These are phyloP conservation scores for Stegana nigrithorax DNA, from an alignment of 2,888 invertebrate species.

Conservation along the genomic window DNA sequence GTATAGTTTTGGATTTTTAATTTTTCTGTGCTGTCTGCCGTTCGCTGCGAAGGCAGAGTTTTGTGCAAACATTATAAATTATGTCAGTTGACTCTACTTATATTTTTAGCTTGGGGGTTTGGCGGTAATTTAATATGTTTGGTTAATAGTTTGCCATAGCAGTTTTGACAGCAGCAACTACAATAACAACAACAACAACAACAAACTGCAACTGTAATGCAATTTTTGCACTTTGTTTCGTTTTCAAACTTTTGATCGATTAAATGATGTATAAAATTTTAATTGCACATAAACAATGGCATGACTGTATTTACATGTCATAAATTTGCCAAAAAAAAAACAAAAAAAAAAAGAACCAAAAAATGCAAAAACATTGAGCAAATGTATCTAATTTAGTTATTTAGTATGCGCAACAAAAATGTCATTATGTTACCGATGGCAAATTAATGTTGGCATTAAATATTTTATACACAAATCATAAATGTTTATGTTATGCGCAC, in stretches of 20 bases:
- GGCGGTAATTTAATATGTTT: constrained; percentile 47
- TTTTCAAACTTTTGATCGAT: constrained; percentile 8
- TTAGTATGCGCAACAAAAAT: not conserved
- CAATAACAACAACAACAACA: constrained; percentile 6
- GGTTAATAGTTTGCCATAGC: constrained; percentile 50
- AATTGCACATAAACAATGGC: constrained; percentile 23
- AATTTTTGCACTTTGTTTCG: not conserved
- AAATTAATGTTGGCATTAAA: too few species aligned
- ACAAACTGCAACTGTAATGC: not conserved
- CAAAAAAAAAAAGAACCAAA: not conserved
- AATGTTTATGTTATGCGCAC: too few species aligned
- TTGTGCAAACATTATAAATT: constrained; percentile 38
- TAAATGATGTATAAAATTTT: constrained; percentile 38
- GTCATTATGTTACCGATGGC: too few species aligned
- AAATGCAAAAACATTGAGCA: not conserved
- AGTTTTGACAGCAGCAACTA: constrained; percentile 37
- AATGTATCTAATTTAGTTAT: not conserved
- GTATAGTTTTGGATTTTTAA: not conserved
- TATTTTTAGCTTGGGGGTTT: not conserved
- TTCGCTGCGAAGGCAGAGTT: too few species aligned
- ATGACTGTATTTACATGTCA: not conserved
- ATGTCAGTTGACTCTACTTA: too few species aligned
- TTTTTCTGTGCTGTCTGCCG: not conserved
- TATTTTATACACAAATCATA: too few species aligned
- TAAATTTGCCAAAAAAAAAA: not conserved